phyloP scores from a whole-genome alignment of 2,113 vertebrate species.

The Theristicus caerulescens region DNA sequence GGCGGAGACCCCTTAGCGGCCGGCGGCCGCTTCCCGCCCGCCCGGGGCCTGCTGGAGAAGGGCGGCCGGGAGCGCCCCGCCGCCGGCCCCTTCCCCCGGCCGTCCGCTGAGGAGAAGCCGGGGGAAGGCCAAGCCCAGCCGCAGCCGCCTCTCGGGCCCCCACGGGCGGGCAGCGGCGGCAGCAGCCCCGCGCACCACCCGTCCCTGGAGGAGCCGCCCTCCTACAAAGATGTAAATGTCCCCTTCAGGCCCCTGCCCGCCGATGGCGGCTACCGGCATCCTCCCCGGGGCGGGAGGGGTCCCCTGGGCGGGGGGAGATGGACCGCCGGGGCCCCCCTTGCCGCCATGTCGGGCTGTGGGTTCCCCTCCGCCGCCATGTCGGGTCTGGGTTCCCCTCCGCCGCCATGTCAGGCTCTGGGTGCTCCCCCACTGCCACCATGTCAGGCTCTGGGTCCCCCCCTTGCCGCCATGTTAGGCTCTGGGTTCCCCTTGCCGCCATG shows the following conservation, averaged over 20 bases:
- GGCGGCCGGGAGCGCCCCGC: conserved; percentile 73
- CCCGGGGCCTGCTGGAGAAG: conserved; percentile 72
- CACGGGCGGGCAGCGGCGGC: conserved; percentile 31
- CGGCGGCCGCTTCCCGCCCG: conserved; percentile 66
- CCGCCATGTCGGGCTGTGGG: too few relatives aligned
- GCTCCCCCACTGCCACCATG: too few relatives aligned
- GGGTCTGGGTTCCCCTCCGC: too few relatives aligned
- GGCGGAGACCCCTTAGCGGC: conserved; percentile 68
- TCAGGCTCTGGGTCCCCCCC: too few relatives aligned
- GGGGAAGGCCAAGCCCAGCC: conserved; percentile 65
- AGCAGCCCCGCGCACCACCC: conserved; percentile 73
- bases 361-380: accelerated
- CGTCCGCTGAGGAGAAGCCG: conserved; percentile 76
- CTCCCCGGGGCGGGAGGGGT: conserved; percentile 72
- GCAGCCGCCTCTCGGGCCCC: not conserved
- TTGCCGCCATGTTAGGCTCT: too few relatives aligned
- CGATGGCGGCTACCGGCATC: conserved; percentile 85
- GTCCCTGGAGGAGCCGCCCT: conserved; percentile 82
- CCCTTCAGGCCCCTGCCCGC: conserved; percentile 75
- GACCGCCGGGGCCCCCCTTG: conserved; percentile 48
- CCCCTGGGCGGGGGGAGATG: conserved; percentile 36
- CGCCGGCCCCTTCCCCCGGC: conserved; percentile 67
- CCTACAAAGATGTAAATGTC: conserved; percentile 98
- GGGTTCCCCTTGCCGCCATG: not conserved
- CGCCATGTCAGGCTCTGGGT: too few relatives aligned